Conservation (phyloP, 2,888 invertebrate species). For the Tetragonula carbonaria region DNA sequence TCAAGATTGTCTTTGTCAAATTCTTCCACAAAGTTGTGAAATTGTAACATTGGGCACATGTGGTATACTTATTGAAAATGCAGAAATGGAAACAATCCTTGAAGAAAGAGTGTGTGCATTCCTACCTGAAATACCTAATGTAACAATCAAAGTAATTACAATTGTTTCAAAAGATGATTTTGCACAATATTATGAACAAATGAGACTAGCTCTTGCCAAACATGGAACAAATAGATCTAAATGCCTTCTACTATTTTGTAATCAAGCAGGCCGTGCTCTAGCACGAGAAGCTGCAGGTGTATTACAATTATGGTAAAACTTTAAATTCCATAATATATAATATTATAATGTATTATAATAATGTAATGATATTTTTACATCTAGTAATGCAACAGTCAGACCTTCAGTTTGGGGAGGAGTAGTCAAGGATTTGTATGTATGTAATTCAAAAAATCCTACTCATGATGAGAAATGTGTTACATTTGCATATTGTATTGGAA, state of each 20-base stretch:
- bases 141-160: slow-evolving; percentile 65
- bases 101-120: slow-evolving; percentile 65
- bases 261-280: slow-evolving; percentile 30
- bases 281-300: slow-evolving; percentile 45
- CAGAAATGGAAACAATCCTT: slow-evolving; percentile 58
- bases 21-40: slow-evolving; percentile 72
- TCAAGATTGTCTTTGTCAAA: slow-evolving; percentile 72
- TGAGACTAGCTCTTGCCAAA: slow-evolving; percentile 10
- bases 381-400: slow-evolving; percentile 29
- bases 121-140: slow-evolving; percentile 74
- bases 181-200: slow-evolving; percentile 1
- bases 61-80: slow-evolving; percentile 68
- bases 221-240: slow-evolving; percentile 62
- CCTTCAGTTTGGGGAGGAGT: slow-evolving; percentile 76
- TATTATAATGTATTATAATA: background rate
- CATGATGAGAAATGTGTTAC: slow-evolving; percentile 5
- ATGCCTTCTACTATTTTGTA: slow-evolving; percentile 71
- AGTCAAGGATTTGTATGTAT: slow-evolving; percentile 67
- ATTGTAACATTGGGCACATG: slow-evolving; percentile 70
- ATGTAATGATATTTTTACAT: slow-evolving; percentile 4
- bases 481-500: slow-evolving; percentile 62
- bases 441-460: slow-evolving; percentile 40
- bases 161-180: slow-evolving; percentile 7
- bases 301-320: slow-evolving; percentile 58
- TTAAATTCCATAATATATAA: background rate